Base-by-base conservation (phyloP, 35 echinoderm and acorn worm species). In the Chiridota heheva region DNA sequence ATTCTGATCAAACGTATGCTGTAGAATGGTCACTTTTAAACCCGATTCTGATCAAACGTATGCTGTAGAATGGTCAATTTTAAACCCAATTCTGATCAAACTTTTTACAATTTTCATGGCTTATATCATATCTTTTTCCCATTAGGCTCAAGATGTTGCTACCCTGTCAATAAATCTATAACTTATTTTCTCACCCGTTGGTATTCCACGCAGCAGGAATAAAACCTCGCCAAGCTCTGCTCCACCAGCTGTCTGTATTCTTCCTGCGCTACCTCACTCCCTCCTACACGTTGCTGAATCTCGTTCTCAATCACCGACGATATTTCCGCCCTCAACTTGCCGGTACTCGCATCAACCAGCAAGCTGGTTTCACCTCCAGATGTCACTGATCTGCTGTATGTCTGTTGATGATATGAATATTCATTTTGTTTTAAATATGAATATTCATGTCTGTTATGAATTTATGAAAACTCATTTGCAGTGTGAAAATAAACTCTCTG, bases 181-280 rank as follows among this genome's bases (percentile, higher is more conserved):
- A 51, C 42, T 73, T 33, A 25, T 0, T 22, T 17, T 43, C 84
- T 69, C 40, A 98, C 95, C 81, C 90, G 80, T 43, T 98, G 95
- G 39, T 98, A 98, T 47, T 98, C 77, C 31, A 88, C 60, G 40
- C 95, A 98, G 65, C 88, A 88, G 0, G 84, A 72, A 47, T 87
- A 86, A 80, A 98, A 98, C 38, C 67, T 62, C 18, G 84, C 69
- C 84, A 86, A 85, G 68, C 87, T 88, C 76, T 98, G 95, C 42
- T 88, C 78, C 46, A 91, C 25, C 61, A 91, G 40, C 22, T 91
- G 74, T 77, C 74, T 72, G 68, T 91, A 98, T 26, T 98, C 95
- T 56, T 90, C 80, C 85, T 85, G 80, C 1, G 78, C 68, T 29
- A 98, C 79, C 57, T 85, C 89, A 51, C 84, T 69, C 18, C 95